Percentiles rank a stretch among this genome's conserved stretches.
Conservation (phyloP, 2,888 invertebrate species). For the Sesia apiformis region DNA sequence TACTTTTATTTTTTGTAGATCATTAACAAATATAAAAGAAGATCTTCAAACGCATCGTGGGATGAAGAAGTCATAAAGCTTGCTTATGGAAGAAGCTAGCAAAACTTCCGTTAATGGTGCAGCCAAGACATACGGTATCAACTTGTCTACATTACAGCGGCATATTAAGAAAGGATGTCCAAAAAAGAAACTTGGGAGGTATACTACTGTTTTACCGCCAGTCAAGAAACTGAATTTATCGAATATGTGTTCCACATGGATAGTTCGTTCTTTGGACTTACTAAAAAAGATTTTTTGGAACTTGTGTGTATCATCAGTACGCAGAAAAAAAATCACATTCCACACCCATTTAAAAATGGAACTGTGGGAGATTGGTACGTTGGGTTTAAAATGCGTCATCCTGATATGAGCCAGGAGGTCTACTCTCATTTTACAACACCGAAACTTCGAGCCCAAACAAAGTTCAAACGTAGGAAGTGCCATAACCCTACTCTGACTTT, state of each 20-base stretch:
- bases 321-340: conserved; percentile 1
- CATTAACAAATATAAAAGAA: background rate
- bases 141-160: background rate
- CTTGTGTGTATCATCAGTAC: conserved; percentile 5
- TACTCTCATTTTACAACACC: no score
- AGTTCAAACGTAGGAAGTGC: no score
- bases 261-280: conserved; percentile 7
- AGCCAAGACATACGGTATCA: background rate
- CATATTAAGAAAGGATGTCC: background rate
- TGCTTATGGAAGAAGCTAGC: background rate
- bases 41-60: background rate
- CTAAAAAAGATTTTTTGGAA: conserved; percentile 6
- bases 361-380: background rate
- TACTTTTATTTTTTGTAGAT: background rate
- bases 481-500: no score
- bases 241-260: conserved; percentile 11
- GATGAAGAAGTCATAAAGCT: background rate
- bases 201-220: background rate
- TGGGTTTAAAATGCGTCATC: background rate
- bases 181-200: no score
- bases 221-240: conserved; percentile 7
- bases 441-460: no score
- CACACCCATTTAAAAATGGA: conserved; percentile 1
- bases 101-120: background rate
- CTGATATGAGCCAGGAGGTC: no score